Conservation (phyloP, 1,140 invertebrate species). For the Drosophila navojoa region DNA sequence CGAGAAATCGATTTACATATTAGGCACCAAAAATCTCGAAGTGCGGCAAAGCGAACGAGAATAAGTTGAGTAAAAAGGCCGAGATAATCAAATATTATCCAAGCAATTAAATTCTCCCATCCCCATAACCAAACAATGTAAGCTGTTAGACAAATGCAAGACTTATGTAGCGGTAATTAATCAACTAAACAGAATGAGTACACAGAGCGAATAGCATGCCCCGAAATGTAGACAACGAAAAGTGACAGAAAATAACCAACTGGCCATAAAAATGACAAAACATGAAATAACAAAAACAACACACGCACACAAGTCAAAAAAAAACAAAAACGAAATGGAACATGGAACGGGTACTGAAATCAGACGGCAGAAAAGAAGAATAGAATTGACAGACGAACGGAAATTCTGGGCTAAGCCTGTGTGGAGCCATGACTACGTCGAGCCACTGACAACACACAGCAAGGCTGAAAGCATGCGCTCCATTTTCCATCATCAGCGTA, state of each 20-base stretch:
- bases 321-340: slow-evolving; percentile 40
- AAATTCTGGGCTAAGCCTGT: slow-evolving; percentile 57
- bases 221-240: slow-evolving; percentile 45
- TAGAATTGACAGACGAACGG: slow-evolving; percentile 38
- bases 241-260: slow-evolving; percentile 48
- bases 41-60: not conserved
- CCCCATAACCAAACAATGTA: slow-evolving; percentile 13
- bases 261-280: slow-evolving; percentile 57
- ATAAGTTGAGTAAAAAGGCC: slow-evolving; percentile 8
- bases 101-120: slow-evolving; percentile 36
- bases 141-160: slow-evolving; percentile 39
- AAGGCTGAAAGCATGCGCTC: slow-evolving; percentile 45
- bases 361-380: slow-evolving; percentile 1
- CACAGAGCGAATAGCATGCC: slow-evolving; percentile 12
- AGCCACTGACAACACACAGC: slow-evolving; percentile 48
- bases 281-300: slow-evolving; percentile 22
- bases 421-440: slow-evolving; percentile 36
- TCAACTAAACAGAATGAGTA: slow-evolving; percentile 39
- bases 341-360: slow-evolving; percentile 18
- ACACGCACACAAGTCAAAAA: slow-evolving; percentile 37
- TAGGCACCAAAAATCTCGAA: slow-evolving; percentile 21
- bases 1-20: slow-evolving; percentile 38
- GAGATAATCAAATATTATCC: slow-evolving; percentile 49
- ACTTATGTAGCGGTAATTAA: slow-evolving; percentile 49
- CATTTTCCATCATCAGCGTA: slow-evolving; percentile 47